A percentile compares a stretch with the other conserved stretches of the same genome.
Conservation (phyloP, 2,113 vertebrate genomes). For the Gobius niger region DNA sequence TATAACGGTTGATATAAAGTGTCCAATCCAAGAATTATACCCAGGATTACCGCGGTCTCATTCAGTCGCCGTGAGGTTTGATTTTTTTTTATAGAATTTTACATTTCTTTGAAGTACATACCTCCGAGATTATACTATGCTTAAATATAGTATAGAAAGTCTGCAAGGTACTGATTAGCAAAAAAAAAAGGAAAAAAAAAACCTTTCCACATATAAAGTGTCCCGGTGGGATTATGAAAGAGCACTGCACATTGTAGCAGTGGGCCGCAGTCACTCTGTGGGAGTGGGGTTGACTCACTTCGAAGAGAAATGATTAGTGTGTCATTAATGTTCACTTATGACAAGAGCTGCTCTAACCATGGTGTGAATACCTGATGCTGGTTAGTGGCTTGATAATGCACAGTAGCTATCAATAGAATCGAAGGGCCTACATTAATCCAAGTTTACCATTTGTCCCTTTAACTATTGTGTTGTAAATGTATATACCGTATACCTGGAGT, state of each 20-base stretch:
- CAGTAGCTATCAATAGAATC: too few species aligned
- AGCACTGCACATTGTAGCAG: neutral
- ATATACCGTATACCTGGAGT: too few species aligned
- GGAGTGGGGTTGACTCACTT: slow-evolving; percentile 22
- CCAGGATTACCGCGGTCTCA: neutral
- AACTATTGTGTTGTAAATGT: too few species aligned
- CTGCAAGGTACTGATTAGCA: slow-evolving; percentile 12
- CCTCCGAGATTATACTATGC: neutral
- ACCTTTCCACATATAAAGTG: neutral
- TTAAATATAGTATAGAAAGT: slow-evolving; percentile 3
- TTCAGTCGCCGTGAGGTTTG: neutral
- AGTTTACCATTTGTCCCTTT: too few species aligned
- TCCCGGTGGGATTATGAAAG: neutral
- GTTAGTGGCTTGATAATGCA: neutral
- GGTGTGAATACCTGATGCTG: neutral
- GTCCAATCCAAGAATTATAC: neutral
- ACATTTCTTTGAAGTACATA: slow-evolving; percentile 1
- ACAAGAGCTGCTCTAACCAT: slow-evolving; percentile 6
- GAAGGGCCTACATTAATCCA: too few species aligned
- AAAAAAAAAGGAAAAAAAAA: neutral
- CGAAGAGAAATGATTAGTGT: slow-evolving; percentile 16
- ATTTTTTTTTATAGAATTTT: neutral
- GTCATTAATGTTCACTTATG: slow-evolving; percentile 32
- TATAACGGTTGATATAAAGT: neutral
- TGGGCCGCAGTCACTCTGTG: slow-evolving; percentile 17